Conservation (phyloP, 2,888 invertebrate species). For the Eucriotettix oculatus region DNA sequence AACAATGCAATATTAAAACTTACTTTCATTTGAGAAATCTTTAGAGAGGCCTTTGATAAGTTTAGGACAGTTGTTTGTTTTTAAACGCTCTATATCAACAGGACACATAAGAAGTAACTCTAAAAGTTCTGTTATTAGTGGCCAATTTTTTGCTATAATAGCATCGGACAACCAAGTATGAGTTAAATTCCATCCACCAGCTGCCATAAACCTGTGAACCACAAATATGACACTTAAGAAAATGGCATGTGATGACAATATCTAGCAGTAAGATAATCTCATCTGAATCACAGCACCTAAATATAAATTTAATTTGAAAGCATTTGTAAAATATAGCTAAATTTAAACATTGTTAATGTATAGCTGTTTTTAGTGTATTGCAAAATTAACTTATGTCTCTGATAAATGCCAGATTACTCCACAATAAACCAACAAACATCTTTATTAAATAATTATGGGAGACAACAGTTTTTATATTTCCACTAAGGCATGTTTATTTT, state of each 20-base stretch:
- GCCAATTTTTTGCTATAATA: conserved; percentile 67
- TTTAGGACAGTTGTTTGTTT: conserved; percentile 83
- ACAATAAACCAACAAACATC: no score
- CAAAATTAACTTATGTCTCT: no score
- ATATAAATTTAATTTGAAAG: not conserved
- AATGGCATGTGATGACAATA: no score
- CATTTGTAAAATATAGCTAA: no score
- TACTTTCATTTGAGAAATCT: conserved; percentile 58
- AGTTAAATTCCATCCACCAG: conserved; percentile 82
- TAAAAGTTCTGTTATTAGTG: conserved; percentile 71
- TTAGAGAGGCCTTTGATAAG: conserved; percentile 75
- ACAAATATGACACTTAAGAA: conserved; percentile 3
- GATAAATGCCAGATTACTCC: no score
- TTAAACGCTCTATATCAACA: conserved; percentile 76
- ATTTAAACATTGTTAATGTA: no score
- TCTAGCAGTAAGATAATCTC: no score
- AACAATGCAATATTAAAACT: conserved; percentile 21
- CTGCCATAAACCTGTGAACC: conserved; percentile 56
- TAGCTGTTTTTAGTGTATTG: no score
- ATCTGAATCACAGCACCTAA: not conserved
- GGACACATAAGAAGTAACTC: conserved; percentile 73
- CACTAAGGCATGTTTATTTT: no score
- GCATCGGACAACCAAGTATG: conserved; percentile 85
- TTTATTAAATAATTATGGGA: no score
- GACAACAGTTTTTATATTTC: no score